Conservation (phyloP, 2,113 vertebrate genomes). For the Crotalus horridus region DNA sequence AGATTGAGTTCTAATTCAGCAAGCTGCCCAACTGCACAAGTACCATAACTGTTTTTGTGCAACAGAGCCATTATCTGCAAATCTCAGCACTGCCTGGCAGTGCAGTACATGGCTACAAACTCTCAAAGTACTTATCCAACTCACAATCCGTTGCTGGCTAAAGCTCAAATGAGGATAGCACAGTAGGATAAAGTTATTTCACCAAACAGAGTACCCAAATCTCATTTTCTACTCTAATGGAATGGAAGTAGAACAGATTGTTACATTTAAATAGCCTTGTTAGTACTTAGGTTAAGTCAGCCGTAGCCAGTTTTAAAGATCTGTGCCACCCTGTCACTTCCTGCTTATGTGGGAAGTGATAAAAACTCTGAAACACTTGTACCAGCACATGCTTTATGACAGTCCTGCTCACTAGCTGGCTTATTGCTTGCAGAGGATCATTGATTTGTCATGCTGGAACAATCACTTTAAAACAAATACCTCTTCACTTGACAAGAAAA, state of each 20-base stretch:
- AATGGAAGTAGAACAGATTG: slow-evolving; percentile 47
- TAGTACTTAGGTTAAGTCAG: slow-evolving; percentile 22
- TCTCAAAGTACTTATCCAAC: slow-evolving; percentile 40
- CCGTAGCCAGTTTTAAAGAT: slow-evolving; percentile 17
- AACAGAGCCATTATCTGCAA: slow-evolving; percentile 52
- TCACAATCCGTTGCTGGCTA: slow-evolving; percentile 29
- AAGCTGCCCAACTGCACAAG: slow-evolving; percentile 62
- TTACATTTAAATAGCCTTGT: slow-evolving; percentile 40
- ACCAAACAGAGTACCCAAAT: slow-evolving; percentile 37
- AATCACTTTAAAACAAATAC: slow-evolving; percentile 11
- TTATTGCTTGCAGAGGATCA: slow-evolving; percentile 11
- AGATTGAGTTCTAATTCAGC: slow-evolving; percentile 45
- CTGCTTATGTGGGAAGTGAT: slow-evolving; percentile 18
- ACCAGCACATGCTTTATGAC: slow-evolving; percentile 13
- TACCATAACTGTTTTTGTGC: slow-evolving; percentile 57
- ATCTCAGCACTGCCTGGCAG: slow-evolving; percentile 38
- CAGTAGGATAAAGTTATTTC: slow-evolving; percentile 9
- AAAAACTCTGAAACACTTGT: slow-evolving; percentile 32
- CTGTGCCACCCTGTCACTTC: slow-evolving; percentile 3
- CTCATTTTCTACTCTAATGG: slow-evolving; percentile 52
- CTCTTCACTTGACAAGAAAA: not conserved
- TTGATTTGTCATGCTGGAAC: slow-evolving; percentile 13
- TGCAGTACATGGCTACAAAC: slow-evolving; percentile 27
- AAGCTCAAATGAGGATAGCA: not conserved
- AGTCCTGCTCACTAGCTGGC: not conserved